phyloP scores from a whole-genome alignment of 2,797 vertebrate genomes.

The Periparus ater region DNA sequence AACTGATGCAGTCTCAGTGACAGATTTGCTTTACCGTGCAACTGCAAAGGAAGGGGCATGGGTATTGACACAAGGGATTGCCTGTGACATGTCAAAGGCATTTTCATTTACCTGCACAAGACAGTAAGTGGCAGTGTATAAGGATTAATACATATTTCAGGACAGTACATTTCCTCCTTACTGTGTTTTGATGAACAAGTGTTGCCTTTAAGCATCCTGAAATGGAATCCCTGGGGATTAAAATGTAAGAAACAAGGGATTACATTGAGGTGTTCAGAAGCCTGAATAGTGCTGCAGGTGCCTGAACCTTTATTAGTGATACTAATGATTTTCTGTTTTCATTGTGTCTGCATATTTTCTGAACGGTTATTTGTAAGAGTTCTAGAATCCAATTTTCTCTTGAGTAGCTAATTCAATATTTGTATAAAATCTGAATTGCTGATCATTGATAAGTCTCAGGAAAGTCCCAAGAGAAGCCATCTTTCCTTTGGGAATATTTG shows the following conservation, averaged over 20 bases:
- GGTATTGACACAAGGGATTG: background rate
- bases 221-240: background rate
- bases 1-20: background rate
- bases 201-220: background rate
- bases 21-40: accelerated
- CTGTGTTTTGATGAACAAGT: background rate
- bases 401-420: background rate
- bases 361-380: background rate
- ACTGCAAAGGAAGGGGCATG: background rate
- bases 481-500: background rate
- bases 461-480: background rate
- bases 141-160: background rate
- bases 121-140: background rate
- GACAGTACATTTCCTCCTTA: background rate
- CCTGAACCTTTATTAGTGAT: background rate
- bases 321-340: background rate
- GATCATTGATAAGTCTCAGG: background rate
- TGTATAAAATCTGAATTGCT: background rate
- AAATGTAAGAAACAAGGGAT: background rate
- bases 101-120: background rate
- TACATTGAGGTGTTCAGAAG: background rate
- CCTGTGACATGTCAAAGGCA: background rate
- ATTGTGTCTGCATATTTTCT: background rate
- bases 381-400: background rate
- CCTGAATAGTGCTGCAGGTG: background rate